Evolutionary conservation across 2,888 invertebrate genomes (phyloP).

Genomic region (Rhodophaea formosa): DNA sequence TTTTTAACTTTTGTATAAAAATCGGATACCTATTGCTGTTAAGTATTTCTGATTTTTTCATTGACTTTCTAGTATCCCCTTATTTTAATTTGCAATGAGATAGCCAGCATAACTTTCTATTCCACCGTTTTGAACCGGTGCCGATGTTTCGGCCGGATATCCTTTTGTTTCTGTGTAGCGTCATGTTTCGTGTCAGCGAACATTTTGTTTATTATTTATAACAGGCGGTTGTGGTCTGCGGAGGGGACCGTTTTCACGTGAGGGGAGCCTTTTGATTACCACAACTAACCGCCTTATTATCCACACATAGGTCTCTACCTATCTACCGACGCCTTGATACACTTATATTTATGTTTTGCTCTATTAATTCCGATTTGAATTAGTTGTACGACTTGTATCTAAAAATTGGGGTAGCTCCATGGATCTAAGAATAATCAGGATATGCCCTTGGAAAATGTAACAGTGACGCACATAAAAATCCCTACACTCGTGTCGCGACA

Average conservation of each 20-base stretch:
- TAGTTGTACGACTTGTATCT: not conserved
- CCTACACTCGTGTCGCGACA: too few species aligned
- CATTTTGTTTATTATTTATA: conserved; percentile 68
- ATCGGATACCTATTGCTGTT: too few species aligned
- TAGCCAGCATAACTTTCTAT: conserved; percentile 3
- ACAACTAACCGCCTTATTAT: conserved; percentile 42
- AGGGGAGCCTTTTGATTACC: conserved; percentile 55
- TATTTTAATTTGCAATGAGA: not conserved
- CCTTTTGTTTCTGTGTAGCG: conserved; percentile 60
- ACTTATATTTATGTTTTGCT: not conserved
- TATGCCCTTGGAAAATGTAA: too few species aligned
- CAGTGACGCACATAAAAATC: too few species aligned
- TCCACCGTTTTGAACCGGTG: not conserved
- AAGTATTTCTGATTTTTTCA: not conserved
- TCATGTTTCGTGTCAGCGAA: conserved; percentile 63
- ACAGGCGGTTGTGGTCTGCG: conserved; percentile 43
- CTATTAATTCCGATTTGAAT: too few species aligned
- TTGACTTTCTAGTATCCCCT: not conserved
- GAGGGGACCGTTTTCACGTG: conserved; percentile 49
- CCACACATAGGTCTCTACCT: too few species aligned
- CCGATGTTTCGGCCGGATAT: conserved; percentile 51
- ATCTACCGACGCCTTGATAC: conserved; percentile 22
- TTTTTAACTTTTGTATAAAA: too few species aligned
- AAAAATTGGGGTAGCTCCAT: not conserved
- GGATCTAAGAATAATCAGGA: too few species aligned